These are phyloP conservation scores for Asarcornis scutulata DNA, from an alignment of 2,113 vertebrate species.

Conservation along the genomic window DNA sequence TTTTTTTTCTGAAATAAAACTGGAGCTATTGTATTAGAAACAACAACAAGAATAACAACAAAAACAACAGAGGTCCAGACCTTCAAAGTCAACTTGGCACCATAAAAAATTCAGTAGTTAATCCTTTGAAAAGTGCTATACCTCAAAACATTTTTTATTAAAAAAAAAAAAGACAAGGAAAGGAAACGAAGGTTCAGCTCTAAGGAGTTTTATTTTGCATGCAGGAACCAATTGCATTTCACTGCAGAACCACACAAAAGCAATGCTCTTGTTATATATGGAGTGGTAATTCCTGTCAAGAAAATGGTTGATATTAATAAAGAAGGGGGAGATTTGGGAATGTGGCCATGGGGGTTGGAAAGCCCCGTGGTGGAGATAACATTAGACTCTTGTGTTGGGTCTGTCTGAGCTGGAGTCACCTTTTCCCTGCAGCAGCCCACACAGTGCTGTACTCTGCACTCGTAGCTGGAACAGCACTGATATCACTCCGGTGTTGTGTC, in stretches of 20 bases:
- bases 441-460: too few species aligned
- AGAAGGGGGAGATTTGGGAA: too few species aligned
- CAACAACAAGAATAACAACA: background rate
- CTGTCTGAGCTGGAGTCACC: too few species aligned
- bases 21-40: background rate
- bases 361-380: too few species aligned
- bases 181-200: background rate
- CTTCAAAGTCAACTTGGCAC: background rate
- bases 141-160: background rate
- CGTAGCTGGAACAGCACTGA: too few species aligned
- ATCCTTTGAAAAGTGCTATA: background rate
- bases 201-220: slow-evolving; percentile 11
- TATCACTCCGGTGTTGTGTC: too few species aligned
- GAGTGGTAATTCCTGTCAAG: too few species aligned
- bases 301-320: too few species aligned
- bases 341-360: too few species aligned
- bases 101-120: background rate
- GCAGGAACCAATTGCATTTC: background rate
- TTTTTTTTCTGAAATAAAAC: slow-evolving; percentile 17
- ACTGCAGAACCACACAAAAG: background rate
- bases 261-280: background rate
- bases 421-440: too few species aligned
- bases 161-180: background rate
- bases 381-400: too few species aligned
- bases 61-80: background rate